Base-by-base conservation (phyloP, 2,888 invertebrate genomes). In the Andrena trimmerana region DNA sequence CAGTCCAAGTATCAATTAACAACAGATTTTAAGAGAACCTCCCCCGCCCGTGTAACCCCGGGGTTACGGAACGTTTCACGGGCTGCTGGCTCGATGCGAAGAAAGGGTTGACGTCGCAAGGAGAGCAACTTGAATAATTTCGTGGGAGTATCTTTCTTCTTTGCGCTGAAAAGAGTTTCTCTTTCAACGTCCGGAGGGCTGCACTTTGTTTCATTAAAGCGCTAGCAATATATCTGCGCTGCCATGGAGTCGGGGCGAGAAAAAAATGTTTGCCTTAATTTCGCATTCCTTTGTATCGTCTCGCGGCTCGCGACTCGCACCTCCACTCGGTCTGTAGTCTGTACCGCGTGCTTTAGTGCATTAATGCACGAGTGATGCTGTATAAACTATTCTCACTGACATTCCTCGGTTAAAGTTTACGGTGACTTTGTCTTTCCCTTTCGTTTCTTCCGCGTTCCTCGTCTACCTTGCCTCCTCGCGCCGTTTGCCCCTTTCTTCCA, bases 241-340 rank as follows among this genome's bases (percentile, higher is more conserved):
- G 20, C 69, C 65, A 29, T 60, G 57, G 29, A 52, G 66, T 48
- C 68, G 57, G 65, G 7, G 73, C 66, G 71, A 42, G 81, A 62
- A 66, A 59, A 85, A 83, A 80, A 83, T 83, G 86, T 86, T 86
- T 86, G 83, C 83, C 81, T 83, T 86, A 86, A 83, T 86, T 86
- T 86, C 67, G 57, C 81, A 86, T 86, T 81, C 83, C 81, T 86
- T 86, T 86, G 86, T 83, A 63, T 73, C 76, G 83, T 81, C 57
- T 70, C 73, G n/a, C 67, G 62, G 63, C 60, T 59, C 72, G 48
- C 36, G 16, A 27, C 66, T 52, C 36, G 69, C 13, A 54, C 54
- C 72, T 63, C 59, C 65, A 2, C 74, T 20, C 36, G 65, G 52
- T 57, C 27, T 50, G 42, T 5, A 42, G 13, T 5, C 42, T 5